Base-by-base conservation (phyloP, 2,888 invertebrate species). In the Prenolepis imparis region DNA sequence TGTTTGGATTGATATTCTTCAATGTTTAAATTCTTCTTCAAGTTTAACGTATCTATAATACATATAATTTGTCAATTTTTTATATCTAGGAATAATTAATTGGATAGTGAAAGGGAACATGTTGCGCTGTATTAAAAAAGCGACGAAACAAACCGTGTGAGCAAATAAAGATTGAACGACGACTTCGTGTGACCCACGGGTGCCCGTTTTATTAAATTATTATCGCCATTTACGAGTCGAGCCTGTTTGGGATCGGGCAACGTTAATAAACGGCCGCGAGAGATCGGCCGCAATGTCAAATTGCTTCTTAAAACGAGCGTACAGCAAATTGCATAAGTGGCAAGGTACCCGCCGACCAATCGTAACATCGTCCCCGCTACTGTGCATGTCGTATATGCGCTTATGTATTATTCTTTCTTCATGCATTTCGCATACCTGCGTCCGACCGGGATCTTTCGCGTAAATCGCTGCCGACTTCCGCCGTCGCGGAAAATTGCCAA, bases 271-370 rank as follows among this genome's bases (percentile, higher is more conserved):
- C 59, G 57, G 36, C 36, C 64, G 39, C 77, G 55, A 55, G 80
- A 68, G 80, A 68, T 82, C 86, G 86, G 61, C n/a, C 48, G 48
- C 68, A 68, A 44, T 59, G 78, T 84, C 78, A 73, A 74, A 86
- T 83, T 72, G 85, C 67, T 78, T 82, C 80, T 88, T 87, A 80
- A 87, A 86, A 61, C 44, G 86, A 78, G 63, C 83, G 41, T 89
- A 86, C 88, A 88, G 80, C 83, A 84, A 89, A 89, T 89, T 89
- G 84, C 84, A 87, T 87, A 86, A 89, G 84, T 61, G 67, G 66
- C 48, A 39, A 59, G 84, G 74, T 74, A 72, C 64, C 48, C 77
- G 55, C 59, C 28, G n/a, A 68, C 73, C 78, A 84, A 77, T 73
- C 74, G 70, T 66, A 63, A 72, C 77, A 73, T 81, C 72, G 68